Percentiles rank a stretch among this genome's conserved stretches.
Conservation (phyloP, 2,888 invertebrate species). For the Limnephilus rhombicus region DNA sequence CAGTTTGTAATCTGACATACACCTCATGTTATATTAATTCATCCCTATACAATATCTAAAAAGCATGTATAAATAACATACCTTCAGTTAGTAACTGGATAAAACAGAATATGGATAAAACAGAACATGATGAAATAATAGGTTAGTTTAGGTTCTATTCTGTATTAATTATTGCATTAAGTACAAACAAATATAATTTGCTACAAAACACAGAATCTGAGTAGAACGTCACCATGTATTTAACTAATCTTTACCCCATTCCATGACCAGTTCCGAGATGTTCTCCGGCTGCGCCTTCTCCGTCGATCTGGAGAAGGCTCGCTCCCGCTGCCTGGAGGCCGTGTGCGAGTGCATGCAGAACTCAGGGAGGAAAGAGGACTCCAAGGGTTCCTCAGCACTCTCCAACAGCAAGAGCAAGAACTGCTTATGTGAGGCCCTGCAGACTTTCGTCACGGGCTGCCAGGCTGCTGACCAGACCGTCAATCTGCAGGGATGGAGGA, state of each 20-base stretch:
- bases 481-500: conserved; percentile 85
- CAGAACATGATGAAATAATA: no score
- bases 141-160: neutral
- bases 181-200: neutral
- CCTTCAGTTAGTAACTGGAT: no score
- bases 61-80: no score
- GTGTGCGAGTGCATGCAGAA: conserved; percentile 84
- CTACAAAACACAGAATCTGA: neutral
- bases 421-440: conserved; percentile 85
- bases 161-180: neutral
- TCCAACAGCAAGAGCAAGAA: conserved; percentile 69
- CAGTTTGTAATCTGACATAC: no score
- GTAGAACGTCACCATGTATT: neutral
- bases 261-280: conserved; percentile 77
- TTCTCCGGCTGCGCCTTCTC: conserved; percentile 81
- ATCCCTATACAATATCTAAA: no score
- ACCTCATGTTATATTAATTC: no score
- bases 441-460: conserved; percentile 86
- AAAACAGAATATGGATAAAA: no score
- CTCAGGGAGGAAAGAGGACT: conserved; percentile 66
- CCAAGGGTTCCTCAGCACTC: conserved; percentile 65
- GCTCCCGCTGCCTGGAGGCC: conserved; percentile 85
- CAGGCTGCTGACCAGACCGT: conserved; percentile 80
- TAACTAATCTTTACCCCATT: conserved; percentile 25
- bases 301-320: conserved; percentile 83